A percentile compares a stretch with the other conserved stretches of the same genome.
Evolutionary conservation across 2,888 invertebrate species (phyloP).

Genomic region (Apamea anceps): DNA sequence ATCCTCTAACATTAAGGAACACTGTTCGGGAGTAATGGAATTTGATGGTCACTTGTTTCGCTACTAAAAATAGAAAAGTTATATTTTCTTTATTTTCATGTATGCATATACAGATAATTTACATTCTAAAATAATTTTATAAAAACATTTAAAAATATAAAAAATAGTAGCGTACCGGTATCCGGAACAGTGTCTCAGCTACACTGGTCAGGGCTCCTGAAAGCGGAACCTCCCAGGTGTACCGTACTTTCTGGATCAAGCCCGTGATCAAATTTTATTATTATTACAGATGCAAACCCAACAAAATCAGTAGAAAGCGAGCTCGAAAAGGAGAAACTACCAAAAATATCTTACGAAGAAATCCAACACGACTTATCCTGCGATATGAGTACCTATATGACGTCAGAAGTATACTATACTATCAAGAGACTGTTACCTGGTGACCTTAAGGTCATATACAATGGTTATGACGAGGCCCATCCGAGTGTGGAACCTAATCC

Average conservation of each 20-base stretch:
- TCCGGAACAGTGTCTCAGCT: too few relatives aligned
- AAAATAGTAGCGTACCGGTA: too few relatives aligned
- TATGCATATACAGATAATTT: too few relatives aligned
- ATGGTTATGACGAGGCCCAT: slow-evolving; percentile 84
- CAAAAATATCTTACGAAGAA: slow-evolving; percentile 80
- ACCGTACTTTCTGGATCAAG: not conserved
- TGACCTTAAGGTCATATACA: slow-evolving; percentile 94
- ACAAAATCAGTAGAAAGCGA: slow-evolving; percentile 84
- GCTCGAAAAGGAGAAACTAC: slow-evolving; percentile 76
- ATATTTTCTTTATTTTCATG: not conserved
- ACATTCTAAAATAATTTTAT: too few relatives aligned
- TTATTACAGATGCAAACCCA: slow-evolving; percentile 80
- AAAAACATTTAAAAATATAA: too few relatives aligned
- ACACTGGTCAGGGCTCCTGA: too few relatives aligned
- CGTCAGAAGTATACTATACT: slow-evolving; percentile 93
- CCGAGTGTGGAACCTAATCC: slow-evolving; percentile 92
- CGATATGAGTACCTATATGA: slow-evolving; percentile 94
- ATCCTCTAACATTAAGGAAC: not conserved
- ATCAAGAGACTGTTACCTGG: slow-evolving; percentile 95
- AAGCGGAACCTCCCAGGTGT: too few relatives aligned
- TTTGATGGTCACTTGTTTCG: not conserved
- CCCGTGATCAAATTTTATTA: not conserved
- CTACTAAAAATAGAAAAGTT: not conserved
- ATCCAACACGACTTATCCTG: slow-evolving; percentile 91
- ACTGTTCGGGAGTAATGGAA: not conserved